A percentile compares a stretch with the other conserved stretches of the same genome.
These are phyloP conservation scores for Rostratula benghalensis DNA, from an alignment of 2,113 vertebrate species.

Conservation along the genomic window DNA sequence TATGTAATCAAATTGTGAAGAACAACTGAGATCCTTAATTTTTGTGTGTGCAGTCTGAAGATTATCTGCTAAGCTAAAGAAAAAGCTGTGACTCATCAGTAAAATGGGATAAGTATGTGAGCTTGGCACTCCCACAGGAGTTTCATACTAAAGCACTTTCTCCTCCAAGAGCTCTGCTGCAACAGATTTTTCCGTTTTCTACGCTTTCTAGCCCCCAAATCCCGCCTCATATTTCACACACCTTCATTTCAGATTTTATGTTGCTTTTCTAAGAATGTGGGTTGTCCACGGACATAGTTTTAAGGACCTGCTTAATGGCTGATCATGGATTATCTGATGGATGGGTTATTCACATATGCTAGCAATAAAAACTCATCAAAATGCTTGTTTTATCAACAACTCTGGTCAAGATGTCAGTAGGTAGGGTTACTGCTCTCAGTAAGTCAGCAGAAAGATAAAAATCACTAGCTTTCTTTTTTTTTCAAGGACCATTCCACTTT, in stretches of 20 bases:
- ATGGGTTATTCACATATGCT: not conserved
- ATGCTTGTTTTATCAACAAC: not conserved
- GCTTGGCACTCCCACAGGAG: not conserved
- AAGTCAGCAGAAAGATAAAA: not conserved
- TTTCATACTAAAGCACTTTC: not conserved
- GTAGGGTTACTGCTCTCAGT: not conserved
- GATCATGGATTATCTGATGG: not conserved
- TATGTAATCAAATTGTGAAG: not conserved
- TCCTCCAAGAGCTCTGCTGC: not conserved
- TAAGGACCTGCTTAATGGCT: not conserved
- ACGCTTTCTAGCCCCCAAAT: not conserved
- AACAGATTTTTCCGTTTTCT: not conserved
- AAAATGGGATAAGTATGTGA: not conserved
- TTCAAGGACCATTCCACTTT: not conserved
- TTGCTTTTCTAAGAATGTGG: not conserved
- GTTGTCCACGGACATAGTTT: not conserved
- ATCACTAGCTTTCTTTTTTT: not conserved
- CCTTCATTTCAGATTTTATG: not conserved
- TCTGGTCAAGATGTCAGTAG: not conserved
- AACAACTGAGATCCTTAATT: not conserved
- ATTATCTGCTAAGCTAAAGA: not conserved
- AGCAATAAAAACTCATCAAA: not conserved
- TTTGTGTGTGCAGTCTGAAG: not conserved
- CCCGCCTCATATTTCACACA: not conserved
- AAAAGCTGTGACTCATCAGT: slow-evolving; percentile 3